These are phyloP conservation scores for Crenuchus spilurus DNA, from an alignment of 2,797 vertebrate species.

Conservation along the genomic window DNA sequence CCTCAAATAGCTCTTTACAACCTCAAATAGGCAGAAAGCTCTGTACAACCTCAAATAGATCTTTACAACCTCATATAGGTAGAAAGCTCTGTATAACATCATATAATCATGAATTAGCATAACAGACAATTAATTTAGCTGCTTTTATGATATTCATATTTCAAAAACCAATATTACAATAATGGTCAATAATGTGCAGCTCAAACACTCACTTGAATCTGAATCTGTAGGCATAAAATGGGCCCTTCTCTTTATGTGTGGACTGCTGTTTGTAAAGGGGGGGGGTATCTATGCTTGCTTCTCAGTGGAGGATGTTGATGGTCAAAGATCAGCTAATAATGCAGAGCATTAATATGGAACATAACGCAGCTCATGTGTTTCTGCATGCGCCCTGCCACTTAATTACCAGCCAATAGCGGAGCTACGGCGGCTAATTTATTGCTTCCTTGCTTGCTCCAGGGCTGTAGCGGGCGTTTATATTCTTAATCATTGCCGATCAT, in stretches of 20 bases:
- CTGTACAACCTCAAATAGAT: too few species aligned
- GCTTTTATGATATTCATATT: too few species aligned
- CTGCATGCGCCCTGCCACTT: conserved; percentile 38
- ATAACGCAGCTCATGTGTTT: conserved; percentile 9
- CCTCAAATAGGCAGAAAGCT: too few species aligned
- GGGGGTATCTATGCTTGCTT: neutral
- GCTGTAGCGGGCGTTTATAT: conserved; percentile 38
- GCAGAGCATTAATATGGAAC: conserved; percentile 35
- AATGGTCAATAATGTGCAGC: too few species aligned
- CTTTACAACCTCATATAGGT: too few species aligned
- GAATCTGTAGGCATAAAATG: conserved; percentile 19
- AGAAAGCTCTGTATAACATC: too few species aligned
- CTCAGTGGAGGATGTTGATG: neutral
- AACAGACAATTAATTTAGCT: too few species aligned
- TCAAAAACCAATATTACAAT: too few species aligned
- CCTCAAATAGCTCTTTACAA: too few species aligned
- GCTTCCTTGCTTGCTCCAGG: conserved; percentile 39
- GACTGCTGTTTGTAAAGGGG: conserved; percentile 4
- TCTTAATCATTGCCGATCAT: conserved; percentile 46
- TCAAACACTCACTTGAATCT: too few species aligned
- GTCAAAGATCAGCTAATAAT: conserved; percentile 21
- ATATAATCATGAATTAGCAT: too few species aligned
- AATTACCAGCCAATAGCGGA: conserved; percentile 49
- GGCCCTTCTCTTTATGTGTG: conserved; percentile 7
- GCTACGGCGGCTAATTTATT: conserved; percentile 41